phyloP scores from a whole-genome alignment of 2,888 invertebrate species.

The Amphimallon solstitiale region DNA sequence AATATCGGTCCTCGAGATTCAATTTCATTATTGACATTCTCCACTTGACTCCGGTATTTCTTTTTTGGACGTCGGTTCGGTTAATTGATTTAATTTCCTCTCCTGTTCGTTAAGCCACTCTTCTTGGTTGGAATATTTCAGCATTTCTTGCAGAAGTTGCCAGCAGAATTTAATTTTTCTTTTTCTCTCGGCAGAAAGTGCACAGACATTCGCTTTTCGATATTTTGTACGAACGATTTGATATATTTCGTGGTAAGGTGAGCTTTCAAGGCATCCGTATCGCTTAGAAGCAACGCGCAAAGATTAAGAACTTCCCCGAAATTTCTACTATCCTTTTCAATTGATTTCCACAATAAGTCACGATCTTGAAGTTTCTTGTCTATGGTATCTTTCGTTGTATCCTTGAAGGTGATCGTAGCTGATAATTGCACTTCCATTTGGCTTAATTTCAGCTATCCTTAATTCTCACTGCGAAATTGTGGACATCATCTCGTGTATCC shows the following conservation, averaged over 20 bases:
- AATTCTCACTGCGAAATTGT: constrained; percentile 78
- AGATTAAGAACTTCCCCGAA: constrained; percentile 82
- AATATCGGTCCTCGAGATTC: constrained; percentile 68
- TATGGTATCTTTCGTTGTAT: constrained; percentile 72
- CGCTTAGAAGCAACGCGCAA: constrained; percentile 80
- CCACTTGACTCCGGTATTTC: constrained; percentile 70
- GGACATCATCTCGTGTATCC: constrained; percentile 77
- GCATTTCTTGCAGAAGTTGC: constrained; percentile 70
- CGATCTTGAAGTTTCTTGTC: constrained; percentile 77
- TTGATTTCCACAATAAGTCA: constrained; percentile 77
- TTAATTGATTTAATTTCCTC: constrained; percentile 68
- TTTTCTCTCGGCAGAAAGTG: constrained; percentile 77
- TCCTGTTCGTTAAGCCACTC: constrained; percentile 74
- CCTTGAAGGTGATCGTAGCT: constrained; percentile 74
- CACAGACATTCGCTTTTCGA: constrained; percentile 81
- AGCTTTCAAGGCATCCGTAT: constrained; percentile 77
- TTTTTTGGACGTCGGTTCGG: constrained; percentile 69
- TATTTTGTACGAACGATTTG: constrained; percentile 72
- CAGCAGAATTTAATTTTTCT: constrained; percentile 72
- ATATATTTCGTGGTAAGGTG: constrained; percentile 77
- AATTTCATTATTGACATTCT: constrained; percentile 67
- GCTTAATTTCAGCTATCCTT: constrained; percentile 77
- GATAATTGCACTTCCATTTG: constrained; percentile 77
- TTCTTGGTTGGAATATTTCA: constrained; percentile 68
- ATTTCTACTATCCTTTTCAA: constrained; percentile 81